These are phyloP conservation scores for Colletes gigas DNA, from an alignment of 1,140 invertebrate genomes.

Conservation along the genomic window DNA sequence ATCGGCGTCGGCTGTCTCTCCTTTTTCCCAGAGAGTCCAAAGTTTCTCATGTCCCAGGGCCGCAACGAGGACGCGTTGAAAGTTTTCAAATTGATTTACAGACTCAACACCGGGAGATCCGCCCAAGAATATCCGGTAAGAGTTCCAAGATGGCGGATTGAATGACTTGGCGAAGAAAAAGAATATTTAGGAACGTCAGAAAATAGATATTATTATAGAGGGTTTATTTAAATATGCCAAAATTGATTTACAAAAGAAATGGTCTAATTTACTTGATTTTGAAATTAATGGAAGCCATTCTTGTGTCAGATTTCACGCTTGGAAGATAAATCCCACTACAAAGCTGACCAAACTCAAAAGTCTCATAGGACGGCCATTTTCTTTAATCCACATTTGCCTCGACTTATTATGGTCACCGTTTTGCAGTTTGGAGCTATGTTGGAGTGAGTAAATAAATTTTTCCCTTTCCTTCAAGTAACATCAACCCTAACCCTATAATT, in stretches of 20 bases:
- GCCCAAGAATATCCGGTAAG: conserved; percentile 85
- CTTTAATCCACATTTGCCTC: conserved; percentile 17
- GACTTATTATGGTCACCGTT: conserved; percentile 29
- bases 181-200: neutral
- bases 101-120: conserved; percentile 83
- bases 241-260: too few relatives aligned
- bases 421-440: conserved; percentile 56
- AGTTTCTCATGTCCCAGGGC: conserved; percentile 89
- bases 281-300: too few relatives aligned
- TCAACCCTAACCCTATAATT: too few relatives aligned
- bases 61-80: conserved; percentile 85
- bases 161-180: neutral
- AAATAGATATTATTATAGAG: neutral
- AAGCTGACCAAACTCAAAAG: neutral
- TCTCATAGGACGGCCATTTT: conserved; percentile 46
- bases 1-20: conserved; percentile 83
- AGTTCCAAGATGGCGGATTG: neutral
- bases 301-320: conserved; percentile 45
- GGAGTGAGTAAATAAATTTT: conserved; percentile 32
- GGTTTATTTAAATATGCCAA: too few relatives aligned
- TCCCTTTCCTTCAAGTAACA: too few relatives aligned
- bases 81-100: conserved; percentile 83
- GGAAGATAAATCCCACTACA: neutral
- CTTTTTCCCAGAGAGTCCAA: conserved; percentile 90
- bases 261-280: too few relatives aligned